phyloP scores from a whole-genome alignment of 2,888 invertebrate species.

The Tholera decimalis region DNA sequence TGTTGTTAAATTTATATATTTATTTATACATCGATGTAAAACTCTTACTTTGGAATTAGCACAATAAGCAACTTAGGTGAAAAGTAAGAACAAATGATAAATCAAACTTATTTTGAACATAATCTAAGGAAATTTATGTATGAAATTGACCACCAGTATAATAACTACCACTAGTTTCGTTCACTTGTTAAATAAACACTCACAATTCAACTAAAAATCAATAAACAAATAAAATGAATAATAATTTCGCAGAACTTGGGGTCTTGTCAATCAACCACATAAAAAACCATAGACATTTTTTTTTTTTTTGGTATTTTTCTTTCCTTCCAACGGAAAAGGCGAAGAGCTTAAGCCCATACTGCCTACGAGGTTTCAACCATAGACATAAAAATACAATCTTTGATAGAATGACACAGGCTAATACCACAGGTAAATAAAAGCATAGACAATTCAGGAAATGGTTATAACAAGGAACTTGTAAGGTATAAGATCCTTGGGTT shows the following conservation, averaged over 20 bases:
- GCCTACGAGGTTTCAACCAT: too few relatives aligned
- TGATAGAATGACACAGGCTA: constrained; percentile 8
- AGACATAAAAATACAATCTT: constrained; percentile 30
- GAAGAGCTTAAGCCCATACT: too few relatives aligned
- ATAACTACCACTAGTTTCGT: constrained; percentile 21
- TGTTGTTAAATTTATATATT: constrained; percentile 8
- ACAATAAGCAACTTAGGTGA: constrained; percentile 42
- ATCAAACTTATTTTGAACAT: constrained; percentile 38
- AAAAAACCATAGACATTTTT: constrained; percentile 55
- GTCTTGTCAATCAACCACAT: constrained; percentile 64
- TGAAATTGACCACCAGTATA: constrained; percentile 3
- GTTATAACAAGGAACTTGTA: background rate
- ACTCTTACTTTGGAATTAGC: constrained; percentile 28
- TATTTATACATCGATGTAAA: constrained; percentile 34
- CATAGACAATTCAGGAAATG: background rate
- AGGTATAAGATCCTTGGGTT: too few relatives aligned
- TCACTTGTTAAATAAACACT: constrained; percentile 17
- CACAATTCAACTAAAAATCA: constrained; percentile 12
- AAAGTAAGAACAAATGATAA: constrained; percentile 34
- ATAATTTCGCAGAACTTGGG: constrained; percentile 61
- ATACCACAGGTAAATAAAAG: constrained; percentile 4
- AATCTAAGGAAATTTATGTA: constrained; percentile 27
- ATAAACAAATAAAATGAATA: constrained; percentile 43
- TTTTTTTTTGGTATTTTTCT: too few relatives aligned
- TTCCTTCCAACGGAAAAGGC: too few relatives aligned